Percentiles rank a stretch among this genome's conserved stretches.
phyloP scores from a whole-genome alignment of 2,113 vertebrate genomes.

The Protobothrops mucrosquamatus region DNA sequence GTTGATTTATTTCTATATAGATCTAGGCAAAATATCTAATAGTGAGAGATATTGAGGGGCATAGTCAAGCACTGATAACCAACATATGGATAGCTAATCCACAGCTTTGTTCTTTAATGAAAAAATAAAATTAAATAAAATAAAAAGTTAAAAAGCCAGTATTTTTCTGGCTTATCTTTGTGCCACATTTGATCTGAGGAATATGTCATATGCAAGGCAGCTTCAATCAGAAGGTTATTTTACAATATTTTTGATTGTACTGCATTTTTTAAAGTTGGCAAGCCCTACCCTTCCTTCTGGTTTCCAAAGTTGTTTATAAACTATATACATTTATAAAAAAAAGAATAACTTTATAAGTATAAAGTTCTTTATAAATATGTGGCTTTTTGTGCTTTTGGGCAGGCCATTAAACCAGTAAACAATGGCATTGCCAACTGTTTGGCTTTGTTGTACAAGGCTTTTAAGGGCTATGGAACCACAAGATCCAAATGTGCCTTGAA shows the following conservation, averaged over 20 bases:
- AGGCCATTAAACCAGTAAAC: constrained; percentile 19
- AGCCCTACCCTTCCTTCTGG: constrained; percentile 21
- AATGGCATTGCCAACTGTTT: constrained; percentile 18
- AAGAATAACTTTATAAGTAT: background rate
- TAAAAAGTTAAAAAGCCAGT: background rate
- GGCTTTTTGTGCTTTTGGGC: constrained; percentile 8
- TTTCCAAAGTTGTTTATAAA: background rate
- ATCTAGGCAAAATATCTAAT: background rate
- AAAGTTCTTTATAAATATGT: background rate
- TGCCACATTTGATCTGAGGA: background rate
- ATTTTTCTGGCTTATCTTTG: background rate
- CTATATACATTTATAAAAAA: background rate
- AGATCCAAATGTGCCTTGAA: constrained; percentile 54
- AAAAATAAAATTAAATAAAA: too few relatives aligned
- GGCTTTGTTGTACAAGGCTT: constrained; percentile 28
- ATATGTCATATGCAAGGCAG: background rate
- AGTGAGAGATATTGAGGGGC: background rate
- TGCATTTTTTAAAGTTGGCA: background rate
- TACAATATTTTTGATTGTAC: background rate
- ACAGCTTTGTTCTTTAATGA: background rate
- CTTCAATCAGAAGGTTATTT: background rate
- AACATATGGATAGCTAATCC: background rate
- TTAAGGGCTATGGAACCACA: constrained; percentile 40
- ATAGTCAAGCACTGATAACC: background rate
- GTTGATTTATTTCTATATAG: background rate